A percentile compares a stretch with the other conserved stretches of the same genome.
Evolutionary conservation across 1,140 invertebrate species (phyloP).

Genomic region (Eueides isabella): DNA sequence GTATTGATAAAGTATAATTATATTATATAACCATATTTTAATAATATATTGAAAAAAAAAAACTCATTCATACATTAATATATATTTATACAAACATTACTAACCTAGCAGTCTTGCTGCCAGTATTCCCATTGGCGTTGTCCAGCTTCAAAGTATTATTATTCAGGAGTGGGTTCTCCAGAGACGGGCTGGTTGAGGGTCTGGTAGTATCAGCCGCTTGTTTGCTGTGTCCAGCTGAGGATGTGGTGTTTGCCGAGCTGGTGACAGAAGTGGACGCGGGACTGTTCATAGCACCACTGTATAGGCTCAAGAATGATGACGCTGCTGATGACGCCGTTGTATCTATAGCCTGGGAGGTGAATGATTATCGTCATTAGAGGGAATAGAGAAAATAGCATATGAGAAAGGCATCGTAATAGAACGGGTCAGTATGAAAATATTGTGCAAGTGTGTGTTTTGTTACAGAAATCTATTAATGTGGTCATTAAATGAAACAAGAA

Average conservation of each 20-base stretch:
- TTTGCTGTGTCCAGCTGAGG: conserved; percentile 62
- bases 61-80: not conserved
- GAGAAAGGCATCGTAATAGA: not conserved
- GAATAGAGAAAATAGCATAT: not conserved
- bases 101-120: conserved; percentile 80
- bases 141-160: conserved; percentile 73
- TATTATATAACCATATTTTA: too few relatives aligned
- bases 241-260: conserved; percentile 52
- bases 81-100: not conserved
- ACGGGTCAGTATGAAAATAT: conserved; percentile 6
- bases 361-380: not conserved
- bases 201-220: conserved; percentile 63
- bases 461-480: too few relatives aligned
- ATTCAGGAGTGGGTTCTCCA: conserved; percentile 65
- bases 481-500: too few relatives aligned
- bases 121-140: conserved; percentile 73
- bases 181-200: conserved; percentile 64
- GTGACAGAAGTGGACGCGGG: conserved; percentile 52
- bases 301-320: conserved; percentile 76
- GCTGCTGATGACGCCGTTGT: conserved; percentile 66
- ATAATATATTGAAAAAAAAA: too few relatives aligned
- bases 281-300: conserved; percentile 68
- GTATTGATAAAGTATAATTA: too few relatives aligned
- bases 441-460: too few relatives aligned
- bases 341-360: conserved; percentile 68